Percentiles rank a stretch among this genome's conserved stretches.
These are phyloP conservation scores for Sitobion miscanthi DNA, from an alignment of 1,140 invertebrate species.

Conservation along the genomic window DNA sequence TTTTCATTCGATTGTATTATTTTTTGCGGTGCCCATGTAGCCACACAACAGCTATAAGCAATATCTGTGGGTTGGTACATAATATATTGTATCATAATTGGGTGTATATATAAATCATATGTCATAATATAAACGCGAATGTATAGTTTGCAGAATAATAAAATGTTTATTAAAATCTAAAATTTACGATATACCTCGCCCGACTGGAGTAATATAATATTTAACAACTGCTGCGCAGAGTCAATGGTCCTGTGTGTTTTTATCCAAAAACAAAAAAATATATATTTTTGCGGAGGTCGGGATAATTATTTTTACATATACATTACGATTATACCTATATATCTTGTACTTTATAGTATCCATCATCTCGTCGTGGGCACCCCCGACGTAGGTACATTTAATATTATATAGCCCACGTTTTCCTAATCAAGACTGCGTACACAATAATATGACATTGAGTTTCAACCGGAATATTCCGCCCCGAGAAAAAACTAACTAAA, in stretches of 20 bases:
- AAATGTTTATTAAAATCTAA: background rate
- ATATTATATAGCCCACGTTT: constrained; percentile 2
- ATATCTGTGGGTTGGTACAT: background rate
- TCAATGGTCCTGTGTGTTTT: background rate
- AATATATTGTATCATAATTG: background rate
- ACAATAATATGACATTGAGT: background rate
- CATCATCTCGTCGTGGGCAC: background rate
- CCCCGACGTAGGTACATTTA: background rate
- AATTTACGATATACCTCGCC: too few relatives aligned
- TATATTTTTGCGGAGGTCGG: constrained; percentile 8
- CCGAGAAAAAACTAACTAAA: background rate
- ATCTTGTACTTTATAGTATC: background rate
- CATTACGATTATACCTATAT: background rate
- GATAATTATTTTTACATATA: background rate
- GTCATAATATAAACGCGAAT: background rate
- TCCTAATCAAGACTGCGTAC: background rate
- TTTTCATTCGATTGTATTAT: background rate
- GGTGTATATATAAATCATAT: background rate
- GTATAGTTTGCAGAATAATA: background rate
- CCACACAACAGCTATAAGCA: background rate
- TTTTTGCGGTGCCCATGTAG: background rate
- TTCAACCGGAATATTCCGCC: background rate
- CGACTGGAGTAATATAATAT: background rate
- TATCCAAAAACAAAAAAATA: background rate
- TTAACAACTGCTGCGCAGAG: background rate